Evolutionary conservation across 2,113 vertebrate genomes (phyloP), one percentile per base, ranked within the genome.

Genomic region (Sander vitreus): DNA sequence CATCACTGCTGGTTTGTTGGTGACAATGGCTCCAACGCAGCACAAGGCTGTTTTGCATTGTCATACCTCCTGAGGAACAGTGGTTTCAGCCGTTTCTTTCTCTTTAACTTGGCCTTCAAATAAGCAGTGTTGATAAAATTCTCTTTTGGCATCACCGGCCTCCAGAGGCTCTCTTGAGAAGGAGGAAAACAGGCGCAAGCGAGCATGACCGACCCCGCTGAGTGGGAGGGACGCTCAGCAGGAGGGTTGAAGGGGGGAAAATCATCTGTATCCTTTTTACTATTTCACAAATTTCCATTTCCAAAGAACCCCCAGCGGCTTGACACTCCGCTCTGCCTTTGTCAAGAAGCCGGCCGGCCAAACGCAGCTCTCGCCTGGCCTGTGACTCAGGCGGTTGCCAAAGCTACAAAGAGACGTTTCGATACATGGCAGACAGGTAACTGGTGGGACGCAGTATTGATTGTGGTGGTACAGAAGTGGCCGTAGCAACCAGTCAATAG

Each of bases 281-380:
- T 3, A 73, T 45, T 81, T 45, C 50, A 80, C 58, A 85, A 60
- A 85, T 91, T 89, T 89, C 76, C 79, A 90, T 78, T 84, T 73
- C 10, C 1, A 59, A 59, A 83, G 54, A 73, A n/a, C 58, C 85
- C 79, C 85, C 13, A 2, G 80, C 7, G 75, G 54, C 54, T 25
- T 6, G 21, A 80, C 77, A 67, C 82, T 82, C 55, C 18, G 76
- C 62, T 70, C 55, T 64, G 65, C 53, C 43, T 81, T 60, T 84
- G 69, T 78, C 60, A 57, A 60, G 72, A 65, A 72, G 68, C 66
- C 3, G 23, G 55, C 39, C 3, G 10, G 48, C 21, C 39, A 27
- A 71, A 54, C 2, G 3, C 74, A 30, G 62, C 62, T 68, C 47
- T 33, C 15, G 23, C 48, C 59, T 9, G 62, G 51, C 55, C 66